A percentile compares a stretch with the other conserved stretches of the same genome.
phyloP scores from a whole-genome alignment of 2,888 invertebrate genomes.

The Lacanobia wlatinum region DNA sequence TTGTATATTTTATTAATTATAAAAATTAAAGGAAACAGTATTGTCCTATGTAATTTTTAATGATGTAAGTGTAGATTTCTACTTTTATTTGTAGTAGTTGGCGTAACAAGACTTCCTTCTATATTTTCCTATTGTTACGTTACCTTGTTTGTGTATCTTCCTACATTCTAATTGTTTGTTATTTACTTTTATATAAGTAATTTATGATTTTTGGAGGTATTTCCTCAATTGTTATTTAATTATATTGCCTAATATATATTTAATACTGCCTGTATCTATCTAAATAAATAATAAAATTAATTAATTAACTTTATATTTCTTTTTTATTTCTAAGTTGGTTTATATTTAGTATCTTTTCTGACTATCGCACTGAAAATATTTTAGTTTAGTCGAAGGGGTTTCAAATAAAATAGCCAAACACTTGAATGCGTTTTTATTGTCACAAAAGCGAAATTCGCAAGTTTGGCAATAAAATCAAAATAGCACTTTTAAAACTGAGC shows the following conservation, averaged over 20 bases:
- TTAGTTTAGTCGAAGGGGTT: too few species aligned
- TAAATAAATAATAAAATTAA: constrained; percentile 18
- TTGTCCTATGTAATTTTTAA: constrained; percentile 19
- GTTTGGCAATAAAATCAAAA: too few species aligned
- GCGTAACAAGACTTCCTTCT: constrained; percentile 19
- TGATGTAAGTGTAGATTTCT: neutral
- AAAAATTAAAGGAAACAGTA: constrained; percentile 22
- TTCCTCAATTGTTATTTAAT: constrained; percentile 14
- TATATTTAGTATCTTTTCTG: too few species aligned
- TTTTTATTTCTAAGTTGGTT: neutral
- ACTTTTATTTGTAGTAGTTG: constrained; percentile 1
- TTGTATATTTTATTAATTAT: neutral
- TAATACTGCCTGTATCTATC: neutral
- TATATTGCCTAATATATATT: constrained; percentile 2
- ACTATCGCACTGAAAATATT: too few species aligned
- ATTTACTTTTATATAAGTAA: neutral
- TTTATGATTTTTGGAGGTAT: neutral
- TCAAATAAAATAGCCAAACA: too few species aligned
- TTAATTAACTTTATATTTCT: neutral
- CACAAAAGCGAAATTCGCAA: too few species aligned
- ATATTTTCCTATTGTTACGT: constrained; percentile 19
- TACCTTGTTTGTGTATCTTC: neutral
- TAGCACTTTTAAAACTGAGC: too few species aligned
- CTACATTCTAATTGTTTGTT: constrained; percentile 8
- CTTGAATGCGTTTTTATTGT: too few species aligned